Percentiles rank a stretch among this genome's conserved stretches.
Conservation (phyloP, 1,140 invertebrate species). For the Drosophila sulfurigaster region DNA sequence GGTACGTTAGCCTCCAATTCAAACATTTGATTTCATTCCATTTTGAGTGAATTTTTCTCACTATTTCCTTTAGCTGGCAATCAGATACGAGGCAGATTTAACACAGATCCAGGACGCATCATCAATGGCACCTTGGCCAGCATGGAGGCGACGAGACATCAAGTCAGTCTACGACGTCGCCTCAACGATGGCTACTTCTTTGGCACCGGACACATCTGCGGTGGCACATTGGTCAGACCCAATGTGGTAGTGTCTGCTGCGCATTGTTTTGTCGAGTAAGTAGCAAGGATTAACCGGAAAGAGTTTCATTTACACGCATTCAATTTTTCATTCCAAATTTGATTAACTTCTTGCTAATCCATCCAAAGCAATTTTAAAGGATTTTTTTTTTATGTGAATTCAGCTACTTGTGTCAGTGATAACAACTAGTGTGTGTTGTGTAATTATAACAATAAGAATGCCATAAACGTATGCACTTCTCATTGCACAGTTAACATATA, state of each 20-base stretch:
- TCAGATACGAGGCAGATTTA: slow-evolving; percentile 53
- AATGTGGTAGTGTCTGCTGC: slow-evolving; percentile 84
- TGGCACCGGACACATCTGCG: slow-evolving; percentile 82
- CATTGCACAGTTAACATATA: too few species aligned
- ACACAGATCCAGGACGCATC: slow-evolving; percentile 62
- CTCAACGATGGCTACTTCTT: slow-evolving; percentile 74
- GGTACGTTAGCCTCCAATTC: slow-evolving; percentile 10
- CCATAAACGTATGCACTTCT: too few species aligned
- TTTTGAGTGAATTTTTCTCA: not conserved
- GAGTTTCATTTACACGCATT: too few species aligned
- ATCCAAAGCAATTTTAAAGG: too few species aligned
- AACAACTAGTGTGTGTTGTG: too few species aligned
- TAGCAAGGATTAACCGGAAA: not conserved
- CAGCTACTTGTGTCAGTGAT: too few species aligned
- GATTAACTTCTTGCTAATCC: too few species aligned
- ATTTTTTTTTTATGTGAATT: too few species aligned
- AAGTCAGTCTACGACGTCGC: slow-evolving; percentile 76
- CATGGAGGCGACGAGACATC: slow-evolving; percentile 66
- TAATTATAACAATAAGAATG: too few species aligned
- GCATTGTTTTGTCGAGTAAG: slow-evolving; percentile 85
- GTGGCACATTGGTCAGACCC: slow-evolving; percentile 78
- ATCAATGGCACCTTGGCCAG: slow-evolving; percentile 73
- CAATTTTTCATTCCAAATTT: too few species aligned
- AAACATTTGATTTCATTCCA: too few species aligned
- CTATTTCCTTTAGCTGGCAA: not conserved